phyloP scores from a whole-genome alignment of 2,113 vertebrate genomes.

The Psilopogon haemacephalus region DNA sequence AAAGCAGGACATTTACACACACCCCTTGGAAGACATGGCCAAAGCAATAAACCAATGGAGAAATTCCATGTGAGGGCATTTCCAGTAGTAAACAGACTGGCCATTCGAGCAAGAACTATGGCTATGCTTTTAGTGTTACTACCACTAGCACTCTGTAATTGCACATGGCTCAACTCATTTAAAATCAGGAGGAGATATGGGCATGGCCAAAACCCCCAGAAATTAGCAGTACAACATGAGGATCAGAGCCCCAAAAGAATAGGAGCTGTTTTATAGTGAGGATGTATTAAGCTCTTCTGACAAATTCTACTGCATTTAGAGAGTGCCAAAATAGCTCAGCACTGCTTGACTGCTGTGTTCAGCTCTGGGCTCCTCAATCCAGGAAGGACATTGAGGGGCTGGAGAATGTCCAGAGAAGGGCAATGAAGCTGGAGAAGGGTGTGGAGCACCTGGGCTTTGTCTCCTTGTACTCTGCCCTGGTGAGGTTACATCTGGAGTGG shows the following conservation, averaged over 20 bases:
- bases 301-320: background rate
- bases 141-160: background rate
- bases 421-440: too few species aligned
- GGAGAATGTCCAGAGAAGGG: too few species aligned
- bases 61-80: background rate
- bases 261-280: background rate
- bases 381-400: too few species aligned
- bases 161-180: background rate
- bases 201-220: background rate
- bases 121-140: background rate
- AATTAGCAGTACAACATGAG: background rate
- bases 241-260: background rate
- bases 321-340: background rate
- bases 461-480: too few species aligned
- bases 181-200: background rate
- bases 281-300: background rate
- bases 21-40: fast-evolving
- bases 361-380: too few species aligned
- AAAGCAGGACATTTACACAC: background rate
- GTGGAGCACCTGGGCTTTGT: too few species aligned
- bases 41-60: background rate
- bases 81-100: background rate
- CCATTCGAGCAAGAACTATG: background rate
- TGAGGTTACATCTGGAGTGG: too few species aligned
- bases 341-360: too few species aligned